Base-by-base conservation (phyloP, 2,888 invertebrate genomes). In the Selenia dentaria region DNA sequence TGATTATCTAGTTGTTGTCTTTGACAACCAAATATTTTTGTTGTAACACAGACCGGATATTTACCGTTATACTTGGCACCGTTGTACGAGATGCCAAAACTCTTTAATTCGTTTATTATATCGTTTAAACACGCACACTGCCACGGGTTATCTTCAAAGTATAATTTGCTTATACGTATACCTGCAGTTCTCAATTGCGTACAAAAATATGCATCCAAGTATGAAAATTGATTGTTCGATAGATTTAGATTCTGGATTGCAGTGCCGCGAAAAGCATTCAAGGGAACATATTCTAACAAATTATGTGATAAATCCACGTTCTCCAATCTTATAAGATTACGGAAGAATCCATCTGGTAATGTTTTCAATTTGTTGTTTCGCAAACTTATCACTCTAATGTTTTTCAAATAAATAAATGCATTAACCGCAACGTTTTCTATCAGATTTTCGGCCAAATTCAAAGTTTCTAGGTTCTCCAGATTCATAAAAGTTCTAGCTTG, bases 71-170 rank as follows among this genome's bases (percentile, higher is more conserved):
- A 83, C 44, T 72, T 70, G 0, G 35, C 47, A 34, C 49, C 54
- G 32, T 79, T 82, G 36, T 87, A 86, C 22, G 62, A 54, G 16
- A 87, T 72, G 2, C 61, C 59, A 8, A 66, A 58, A 9, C 40
- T 61, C 39, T 80, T 83, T 0, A 83, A 70, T 62, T 86, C 85
- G 27, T 67, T 70, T 1, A 85, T 20, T n/a, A 83, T 38, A 9
- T 84, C 74, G 31, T 60, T 65, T 0, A 87, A 59, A 53, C 87
- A 86, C 0, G 77, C 64, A 54, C 87, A 88, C 35, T 86, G 84
- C 83, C 83, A 87, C 0, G 85, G 85, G 41, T 88, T 88, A 5
- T 79, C 72, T 8, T 82, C 70, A 24, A 87, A 83, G 37, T 70
- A 71, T 36, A 87, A 79, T 44, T 79, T 81, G 1, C 57, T 67